Conservation (phyloP, 2,888 invertebrate genomes). For the Adelphocoris suturalis region DNA sequence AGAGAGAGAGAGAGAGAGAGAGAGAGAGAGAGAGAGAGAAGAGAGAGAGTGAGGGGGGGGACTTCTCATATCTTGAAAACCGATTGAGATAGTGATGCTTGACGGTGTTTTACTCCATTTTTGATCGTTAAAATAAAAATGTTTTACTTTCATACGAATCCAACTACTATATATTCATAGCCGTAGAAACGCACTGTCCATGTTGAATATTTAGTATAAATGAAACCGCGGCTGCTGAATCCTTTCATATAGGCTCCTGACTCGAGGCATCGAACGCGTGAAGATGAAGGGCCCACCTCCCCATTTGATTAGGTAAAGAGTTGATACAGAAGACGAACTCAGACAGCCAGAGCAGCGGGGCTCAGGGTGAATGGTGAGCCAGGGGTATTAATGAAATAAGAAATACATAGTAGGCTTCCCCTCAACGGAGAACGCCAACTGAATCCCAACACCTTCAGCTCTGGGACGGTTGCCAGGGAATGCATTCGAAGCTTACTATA, state of each 20-base stretch:
- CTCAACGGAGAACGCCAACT: conserved; percentile 54
- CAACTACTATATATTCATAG: too few relatives aligned
- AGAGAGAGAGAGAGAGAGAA: too few relatives aligned
- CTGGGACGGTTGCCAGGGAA: conserved; percentile 55
- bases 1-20: too few relatives aligned
- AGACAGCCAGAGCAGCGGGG: background rate
- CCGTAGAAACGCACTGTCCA: too few relatives aligned
- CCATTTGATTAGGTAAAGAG: conserved; percentile 40
- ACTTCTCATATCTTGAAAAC: too few relatives aligned
- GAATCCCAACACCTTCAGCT: conserved; percentile 51
- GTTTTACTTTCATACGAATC: too few relatives aligned
- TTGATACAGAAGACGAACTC: background rate
- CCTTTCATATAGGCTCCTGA: background rate
- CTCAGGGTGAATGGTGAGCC: conserved; percentile 44
- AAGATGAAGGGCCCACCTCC: background rate
- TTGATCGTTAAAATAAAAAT: too few relatives aligned
- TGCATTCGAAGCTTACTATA: conserved; percentile 49
- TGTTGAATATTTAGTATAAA: background rate
- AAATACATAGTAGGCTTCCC: conserved; percentile 9
- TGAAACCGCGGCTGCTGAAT: background rate
- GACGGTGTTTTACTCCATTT: too few relatives aligned
- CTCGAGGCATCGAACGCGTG: background rate
- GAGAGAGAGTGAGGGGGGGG: too few relatives aligned
- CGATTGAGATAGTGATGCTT: too few relatives aligned
- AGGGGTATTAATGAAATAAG: conserved; percentile 56